Conservation (phyloP, 1,140 invertebrate species). For the Brevipalpus yothersi region DNA sequence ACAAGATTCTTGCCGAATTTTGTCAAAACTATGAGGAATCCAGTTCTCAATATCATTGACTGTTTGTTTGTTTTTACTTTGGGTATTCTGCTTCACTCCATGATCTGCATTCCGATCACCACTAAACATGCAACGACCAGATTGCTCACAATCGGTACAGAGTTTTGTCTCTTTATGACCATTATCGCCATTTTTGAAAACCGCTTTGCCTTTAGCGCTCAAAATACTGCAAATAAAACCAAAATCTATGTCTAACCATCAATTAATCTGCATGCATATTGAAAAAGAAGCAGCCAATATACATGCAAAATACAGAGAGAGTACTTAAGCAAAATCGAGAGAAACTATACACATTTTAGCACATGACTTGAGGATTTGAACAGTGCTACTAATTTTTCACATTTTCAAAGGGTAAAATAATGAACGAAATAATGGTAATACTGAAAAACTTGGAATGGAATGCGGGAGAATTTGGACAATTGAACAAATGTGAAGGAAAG, state of each 20-base stretch:
- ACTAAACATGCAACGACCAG: slow-evolving; percentile 1
- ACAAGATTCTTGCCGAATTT: slow-evolving; percentile 22
- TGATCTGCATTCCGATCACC: neutral
- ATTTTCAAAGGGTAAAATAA: neutral
- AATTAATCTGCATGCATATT: too few species aligned
- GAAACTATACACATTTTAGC: too few species aligned
- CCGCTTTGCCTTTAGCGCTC: too few species aligned
- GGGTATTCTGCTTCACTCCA: neutral
- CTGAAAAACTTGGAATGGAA: neutral
- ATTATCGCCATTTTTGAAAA: too few species aligned
- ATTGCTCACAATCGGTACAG: slow-evolving; percentile 7
- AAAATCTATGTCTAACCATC: too few species aligned
- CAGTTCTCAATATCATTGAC: neutral
- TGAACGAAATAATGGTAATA: neutral
- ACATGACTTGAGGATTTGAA: too few species aligned
- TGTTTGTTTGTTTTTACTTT: neutral
- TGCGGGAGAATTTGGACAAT: neutral
- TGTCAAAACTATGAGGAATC: slow-evolving; percentile 2
- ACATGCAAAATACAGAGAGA: too few species aligned
- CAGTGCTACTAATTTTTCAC: neutral
- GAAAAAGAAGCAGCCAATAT: too few species aligned
- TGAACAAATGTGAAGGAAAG: neutral
- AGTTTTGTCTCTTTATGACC: neutral
- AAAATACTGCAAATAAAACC: too few species aligned
- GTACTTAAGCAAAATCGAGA: too few species aligned